Conservation (phyloP, 2,113 vertebrate species). For the Mus musculus region DNA sequence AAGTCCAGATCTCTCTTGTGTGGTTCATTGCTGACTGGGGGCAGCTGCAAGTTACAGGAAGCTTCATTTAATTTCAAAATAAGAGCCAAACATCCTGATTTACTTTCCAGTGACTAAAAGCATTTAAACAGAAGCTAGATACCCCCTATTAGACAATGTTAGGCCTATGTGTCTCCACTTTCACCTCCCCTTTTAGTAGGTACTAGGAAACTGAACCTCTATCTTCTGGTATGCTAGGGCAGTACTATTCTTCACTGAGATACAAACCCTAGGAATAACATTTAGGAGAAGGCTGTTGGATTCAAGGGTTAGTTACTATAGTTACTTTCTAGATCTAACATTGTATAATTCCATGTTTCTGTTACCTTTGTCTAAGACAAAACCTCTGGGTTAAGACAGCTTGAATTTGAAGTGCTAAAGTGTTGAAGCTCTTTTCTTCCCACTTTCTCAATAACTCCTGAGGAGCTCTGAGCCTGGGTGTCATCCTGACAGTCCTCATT, state of each 20-base stretch:
- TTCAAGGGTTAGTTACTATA: not conserved
- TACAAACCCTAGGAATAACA: too few relatives aligned
- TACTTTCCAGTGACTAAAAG: not conserved
- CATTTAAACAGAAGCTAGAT: not conserved
- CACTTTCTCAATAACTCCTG: not conserved
- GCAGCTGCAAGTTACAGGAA: conserved; percentile 18
- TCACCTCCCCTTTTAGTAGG: too few relatives aligned
- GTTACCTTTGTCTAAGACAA: not conserved
- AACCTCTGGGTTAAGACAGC: not conserved
- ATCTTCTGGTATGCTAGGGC: too few relatives aligned
- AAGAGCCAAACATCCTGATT: not conserved
- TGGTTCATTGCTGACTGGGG: not conserved
- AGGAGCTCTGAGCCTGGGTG: not conserved
- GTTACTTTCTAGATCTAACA: not conserved
- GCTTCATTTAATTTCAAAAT: conserved; percentile 38
- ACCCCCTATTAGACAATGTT: not conserved
- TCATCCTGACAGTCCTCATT: not conserved
- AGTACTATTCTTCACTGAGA: not conserved
- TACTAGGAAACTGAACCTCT: not conserved
- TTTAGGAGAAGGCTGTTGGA: not conserved
- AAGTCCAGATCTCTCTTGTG: conserved; percentile 27
- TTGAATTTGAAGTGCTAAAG: not conserved
- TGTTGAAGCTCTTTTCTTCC: not conserved
- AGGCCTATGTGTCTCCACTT: not conserved
- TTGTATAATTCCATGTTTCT: not conserved